phyloP scores from a whole-genome alignment of 2,888 invertebrate genomes.

The Ypsolopha sequella region DNA sequence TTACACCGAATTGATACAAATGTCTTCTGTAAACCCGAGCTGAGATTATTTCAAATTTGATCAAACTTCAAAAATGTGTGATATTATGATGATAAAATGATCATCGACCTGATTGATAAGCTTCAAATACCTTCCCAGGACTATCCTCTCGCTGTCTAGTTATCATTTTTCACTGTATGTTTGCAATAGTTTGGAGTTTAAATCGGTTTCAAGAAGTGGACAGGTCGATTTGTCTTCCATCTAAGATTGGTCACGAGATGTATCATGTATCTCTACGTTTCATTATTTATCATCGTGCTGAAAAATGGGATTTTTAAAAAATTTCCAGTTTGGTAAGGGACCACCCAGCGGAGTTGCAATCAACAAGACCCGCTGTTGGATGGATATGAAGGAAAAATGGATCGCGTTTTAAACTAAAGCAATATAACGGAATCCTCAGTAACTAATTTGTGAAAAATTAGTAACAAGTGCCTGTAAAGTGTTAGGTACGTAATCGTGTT shows the following conservation, averaged over 20 bases:
- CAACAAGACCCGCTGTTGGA: background rate
- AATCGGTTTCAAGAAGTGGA: background rate
- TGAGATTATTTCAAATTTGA: too few relatives aligned
- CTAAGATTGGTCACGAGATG: constrained; percentile 5
- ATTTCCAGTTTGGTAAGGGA: constrained; percentile 31
- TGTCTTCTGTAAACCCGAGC: too few relatives aligned
- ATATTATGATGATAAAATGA: too few relatives aligned
- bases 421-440: background rate
- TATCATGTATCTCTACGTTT: too few relatives aligned
- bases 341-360: constrained; percentile 14
- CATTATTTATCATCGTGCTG: too few relatives aligned
- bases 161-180: too few relatives aligned
- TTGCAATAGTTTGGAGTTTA: background rate
- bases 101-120: too few relatives aligned
- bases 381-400: background rate
- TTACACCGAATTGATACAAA: too few relatives aligned
- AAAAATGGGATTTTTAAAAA: constrained; percentile 1
- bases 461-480: constrained; percentile 41
- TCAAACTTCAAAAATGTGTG: too few relatives aligned
- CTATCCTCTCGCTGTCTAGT: too few relatives aligned
- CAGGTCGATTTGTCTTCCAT: constrained; percentile 21
- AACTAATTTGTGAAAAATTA: constrained; percentile 15
- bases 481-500: constrained; percentile 24
- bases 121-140: too few relatives aligned
- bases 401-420: constrained; percentile 11